Base-by-base conservation (phyloP, 1,140 invertebrate genomes). In the Macrosteles quadrilineatus region DNA sequence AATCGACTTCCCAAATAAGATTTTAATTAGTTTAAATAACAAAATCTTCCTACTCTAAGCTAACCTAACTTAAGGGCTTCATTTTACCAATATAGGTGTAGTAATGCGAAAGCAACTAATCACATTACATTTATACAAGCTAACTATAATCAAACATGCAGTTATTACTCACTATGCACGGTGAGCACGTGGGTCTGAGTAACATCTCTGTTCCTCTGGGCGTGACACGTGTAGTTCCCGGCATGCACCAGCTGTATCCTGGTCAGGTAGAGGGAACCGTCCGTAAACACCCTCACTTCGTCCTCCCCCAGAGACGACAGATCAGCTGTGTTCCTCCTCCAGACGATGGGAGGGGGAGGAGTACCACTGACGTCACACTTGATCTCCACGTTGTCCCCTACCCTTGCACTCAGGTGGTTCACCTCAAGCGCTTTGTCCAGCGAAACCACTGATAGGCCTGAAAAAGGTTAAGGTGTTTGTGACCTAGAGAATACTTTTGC, bases 211-310 rank as follows among this genome's bases (percentile, higher is more conserved):
- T 92, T 91, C 30, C 88, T 83, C 72, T 89, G 84, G 25, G 91
- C 90, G 75, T 91, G 87, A 77, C 91, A 94, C 0, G 90, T 90
- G 79, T 91, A 93, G 83, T 94, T 94, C 12, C 91, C 91, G 29
- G 89, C 88, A 77, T 93, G 90, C 23, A 91, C 85, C 31, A 93
- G 82, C 73, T 91, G 89, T 47, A 92, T 87, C 62, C 87, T 85
- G 31, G 88, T 91, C 63, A 93, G 82, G 79, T 92, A 94, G 11
- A 94, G 81, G 25, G 89, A 90, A 0, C 90, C 91, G 74, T 91
- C 90, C 40, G 84, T 86, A 78, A 90, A 90, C 9, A 91, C 88
- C 50, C 88, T 81, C 62, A 90, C 81, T 76, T 87, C 81, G 30
- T 89, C 86, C 71, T 89, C 87, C 62, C 85, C 85, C 1, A 90